Evolutionary conservation across 2,797 vertebrate genomes (phyloP).

Genomic region (Oreochromis mossambicus): DNA sequence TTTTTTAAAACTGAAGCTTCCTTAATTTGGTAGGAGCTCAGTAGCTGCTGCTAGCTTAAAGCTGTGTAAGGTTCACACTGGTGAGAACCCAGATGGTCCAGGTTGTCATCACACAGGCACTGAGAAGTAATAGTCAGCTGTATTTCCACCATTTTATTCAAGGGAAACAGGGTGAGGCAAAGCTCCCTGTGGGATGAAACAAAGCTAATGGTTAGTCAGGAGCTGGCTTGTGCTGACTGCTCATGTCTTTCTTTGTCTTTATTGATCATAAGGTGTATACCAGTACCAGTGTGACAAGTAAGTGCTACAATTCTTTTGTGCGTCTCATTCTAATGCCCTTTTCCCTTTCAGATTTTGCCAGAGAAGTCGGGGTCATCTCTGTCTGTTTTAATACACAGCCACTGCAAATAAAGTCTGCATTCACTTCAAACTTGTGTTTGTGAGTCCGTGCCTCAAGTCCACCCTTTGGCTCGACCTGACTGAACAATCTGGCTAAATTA

Average conservation of each 20-base stretch:
- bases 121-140: background rate
- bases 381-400: background rate
- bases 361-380: background rate
- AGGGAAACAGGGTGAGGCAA: background rate
- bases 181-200: background rate
- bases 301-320: background rate
- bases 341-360: background rate
- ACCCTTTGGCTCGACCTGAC: background rate
- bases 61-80: background rate
- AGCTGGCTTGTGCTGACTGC: background rate
- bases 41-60: background rate
- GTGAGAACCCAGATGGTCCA: background rate
- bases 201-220: background rate
- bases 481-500: background rate
- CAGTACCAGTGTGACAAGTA: background rate
- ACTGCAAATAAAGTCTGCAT: background rate
- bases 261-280: background rate
- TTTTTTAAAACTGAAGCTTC: background rate
- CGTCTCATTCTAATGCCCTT: background rate
- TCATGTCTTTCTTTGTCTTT: background rate
- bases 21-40: background rate
- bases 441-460: background rate
- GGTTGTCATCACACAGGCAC: background rate
- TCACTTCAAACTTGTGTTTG: background rate
- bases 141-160: background rate